Evolutionary conservation across 2,797 vertebrate species (phyloP).

Genomic region (Spheniscus humboldti): DNA sequence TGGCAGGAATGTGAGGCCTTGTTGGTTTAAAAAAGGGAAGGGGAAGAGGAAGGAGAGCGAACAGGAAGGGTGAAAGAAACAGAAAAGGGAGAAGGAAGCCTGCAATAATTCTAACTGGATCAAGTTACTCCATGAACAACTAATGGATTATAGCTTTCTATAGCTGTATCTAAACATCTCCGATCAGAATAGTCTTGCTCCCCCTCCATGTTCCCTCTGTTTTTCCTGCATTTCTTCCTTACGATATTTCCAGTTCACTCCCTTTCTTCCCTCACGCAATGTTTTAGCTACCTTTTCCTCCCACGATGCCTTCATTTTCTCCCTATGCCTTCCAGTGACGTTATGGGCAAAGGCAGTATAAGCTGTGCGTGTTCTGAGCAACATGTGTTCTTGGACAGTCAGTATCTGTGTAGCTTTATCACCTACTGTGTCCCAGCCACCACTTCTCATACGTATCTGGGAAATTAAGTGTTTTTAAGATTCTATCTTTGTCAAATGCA

Average conservation of each 20-base stretch:
- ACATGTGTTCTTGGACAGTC: background rate
- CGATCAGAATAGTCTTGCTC: fast-evolving
- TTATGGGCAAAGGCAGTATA: background rate
- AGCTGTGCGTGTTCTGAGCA: background rate
- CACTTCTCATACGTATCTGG: background rate
- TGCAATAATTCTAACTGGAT: background rate
- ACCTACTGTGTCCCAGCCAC: background rate
- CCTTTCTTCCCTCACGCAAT: background rate
- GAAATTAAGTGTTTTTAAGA: background rate
- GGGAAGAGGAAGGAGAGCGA: background rate
- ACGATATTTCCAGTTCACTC: background rate
- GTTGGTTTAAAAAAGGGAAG: background rate
- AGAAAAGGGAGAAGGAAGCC: background rate
- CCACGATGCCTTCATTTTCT: background rate
- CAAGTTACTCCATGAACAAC: background rate
- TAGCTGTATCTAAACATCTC: background rate
- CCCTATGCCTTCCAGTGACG: background rate
- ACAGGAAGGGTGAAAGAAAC: background rate
- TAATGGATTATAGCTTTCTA: background rate
- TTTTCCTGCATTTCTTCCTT: background rate
- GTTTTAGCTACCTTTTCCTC: background rate
- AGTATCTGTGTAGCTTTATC: background rate
- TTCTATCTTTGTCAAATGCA: background rate
- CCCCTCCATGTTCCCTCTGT: background rate
- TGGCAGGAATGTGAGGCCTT: background rate